Base-by-base conservation (phyloP, 2,888 invertebrate genomes). In the Seira sanloemensis region DNA sequence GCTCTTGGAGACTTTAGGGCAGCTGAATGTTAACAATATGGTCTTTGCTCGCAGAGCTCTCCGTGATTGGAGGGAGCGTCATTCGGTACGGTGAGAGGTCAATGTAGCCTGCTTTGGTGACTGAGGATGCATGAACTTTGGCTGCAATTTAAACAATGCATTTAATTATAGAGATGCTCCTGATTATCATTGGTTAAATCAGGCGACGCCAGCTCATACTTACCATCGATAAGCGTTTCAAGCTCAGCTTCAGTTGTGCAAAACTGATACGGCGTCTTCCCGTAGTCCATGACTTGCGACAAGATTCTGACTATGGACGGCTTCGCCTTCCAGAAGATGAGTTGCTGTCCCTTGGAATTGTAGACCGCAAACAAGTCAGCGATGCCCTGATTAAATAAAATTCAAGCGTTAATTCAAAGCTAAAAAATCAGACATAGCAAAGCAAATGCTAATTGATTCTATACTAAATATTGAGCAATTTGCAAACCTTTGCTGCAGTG, bases 401-500 rank as follows among this genome's bases (percentile, higher is more conserved):
- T n/a, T n/a, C n/a, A n/a, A n/a, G n/a, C n/a, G n/a, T n/a, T n/a
- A 78, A 62, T 50, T 50, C 2, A 50, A 50, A 7, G 50, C 16
- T 37, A n/a, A n/a, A n/a, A n/a, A n/a, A n/a, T n/a, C n/a, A n/a
- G n/a, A n/a, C n/a, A n/a, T n/a, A n/a, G n/a, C 58, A 79, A 46
- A 23, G 23, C 9, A 62, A 65, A 23, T 46, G 19, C 9, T 25
- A 21, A 54, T 18, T 50, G 50, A 18, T 50, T 27, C 9, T 67
- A 27, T 23, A 66, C 54, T 9, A 62, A 65, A 81, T n/a, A 26
- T 24, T 18, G n/a, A 24, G 21, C 37, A 5, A 1, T 73, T n/a
- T n/a, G n/a, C 66, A 88, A 91, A 94, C 95, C 90, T 94, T 95
- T 65, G 96, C 96, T 7, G 97, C 96, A 0, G 96, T 96, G 91